phyloP scores from a whole-genome alignment of 1,140 invertebrate species.

The Lepidostoma basale region DNA sequence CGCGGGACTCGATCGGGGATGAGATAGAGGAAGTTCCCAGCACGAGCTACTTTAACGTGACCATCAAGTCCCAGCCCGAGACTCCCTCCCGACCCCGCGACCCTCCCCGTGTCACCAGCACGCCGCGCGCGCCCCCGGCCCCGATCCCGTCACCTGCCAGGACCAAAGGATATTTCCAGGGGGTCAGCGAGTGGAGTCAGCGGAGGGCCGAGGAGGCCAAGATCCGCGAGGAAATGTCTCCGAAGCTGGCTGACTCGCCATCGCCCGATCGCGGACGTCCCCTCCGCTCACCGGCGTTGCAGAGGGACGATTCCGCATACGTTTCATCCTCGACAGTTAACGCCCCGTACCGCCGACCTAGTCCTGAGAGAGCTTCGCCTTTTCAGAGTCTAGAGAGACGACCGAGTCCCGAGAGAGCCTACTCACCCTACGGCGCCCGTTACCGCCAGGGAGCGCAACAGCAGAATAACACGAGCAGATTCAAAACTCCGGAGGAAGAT shows the following conservation, averaged over 20 bases:
- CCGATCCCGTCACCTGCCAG: constrained; percentile 56
- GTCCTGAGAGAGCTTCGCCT: constrained; percentile 58
- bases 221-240: constrained; percentile 56
- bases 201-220: constrained; percentile 61
- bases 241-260: constrained; percentile 54
- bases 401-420: constrained; percentile 51
- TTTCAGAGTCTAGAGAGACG: constrained; percentile 56
- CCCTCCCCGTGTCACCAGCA: constrained; percentile 52
- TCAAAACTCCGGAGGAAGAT: constrained; percentile 24
- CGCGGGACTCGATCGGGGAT: constrained; percentile 66
- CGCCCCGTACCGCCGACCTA: constrained; percentile 44
- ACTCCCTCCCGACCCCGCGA: constrained; percentile 51
- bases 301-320: constrained; percentile 61
- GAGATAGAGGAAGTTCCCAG: constrained; percentile 64
- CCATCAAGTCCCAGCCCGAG: constrained; percentile 71
- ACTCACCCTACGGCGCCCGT: constrained; percentile 49
- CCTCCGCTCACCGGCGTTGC: constrained; percentile 56
- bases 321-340: constrained; percentile 62
- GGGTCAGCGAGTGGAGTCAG: constrained; percentile 79
- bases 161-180: constrained; percentile 68
- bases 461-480: too few species aligned
- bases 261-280: constrained; percentile 56
- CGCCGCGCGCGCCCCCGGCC: constrained; percentile 50
- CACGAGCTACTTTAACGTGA: constrained; percentile 77
- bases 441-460: constrained; percentile 33